Evolutionary conservation across 2,797 vertebrate species (phyloP), one percentile per base, ranked within the genome.

Genomic region (Cossypha dichroa): DNA sequence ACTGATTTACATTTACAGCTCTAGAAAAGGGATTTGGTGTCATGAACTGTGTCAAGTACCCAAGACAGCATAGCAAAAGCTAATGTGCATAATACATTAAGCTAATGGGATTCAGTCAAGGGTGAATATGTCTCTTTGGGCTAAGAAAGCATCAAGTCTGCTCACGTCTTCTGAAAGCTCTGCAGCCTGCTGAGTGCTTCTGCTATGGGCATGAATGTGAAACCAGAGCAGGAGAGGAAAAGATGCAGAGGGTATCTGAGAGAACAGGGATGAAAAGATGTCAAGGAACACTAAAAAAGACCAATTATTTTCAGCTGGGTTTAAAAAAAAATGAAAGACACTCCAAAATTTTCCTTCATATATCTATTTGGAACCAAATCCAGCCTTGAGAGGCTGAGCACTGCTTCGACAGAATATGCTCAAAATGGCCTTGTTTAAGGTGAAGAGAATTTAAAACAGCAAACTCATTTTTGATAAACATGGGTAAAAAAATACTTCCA

Each of bases 21-120:
- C 74, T 69, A 82, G 80, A 87, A 94, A 88, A 45, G 13, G 26
- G 48, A 79, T 94, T 76, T 85, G 41, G 45, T 93, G 67, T 69
- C 67, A 76, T 5, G 41, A 43, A 21, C 55, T 67, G 38, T 67
- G 36, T 93, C 67, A 73, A 67, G 67, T 59, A 79, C 74, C 29
- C 74, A 59, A 52, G 52, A 89, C 38, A 70, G 72, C 72, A 52
- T 23, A 63, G 80, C 36, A 79, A 45, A 96, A 85, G 70, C 85
- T 85, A 95, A 94, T 74, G 64, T 1, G 5, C 80, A 76, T 76
- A 86, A 87, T 9, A 2, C 88, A 89, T 88, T 93, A 73, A 78
- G 83, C n/a, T 96, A 85, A 96, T 89, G 81, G 75, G 52, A 76
- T 90, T 95, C 90, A 73, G 56, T 79, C 86, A 77, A 69, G 88